Conservation (phyloP, 2,888 invertebrate genomes). For the Agrilus mali region DNA sequence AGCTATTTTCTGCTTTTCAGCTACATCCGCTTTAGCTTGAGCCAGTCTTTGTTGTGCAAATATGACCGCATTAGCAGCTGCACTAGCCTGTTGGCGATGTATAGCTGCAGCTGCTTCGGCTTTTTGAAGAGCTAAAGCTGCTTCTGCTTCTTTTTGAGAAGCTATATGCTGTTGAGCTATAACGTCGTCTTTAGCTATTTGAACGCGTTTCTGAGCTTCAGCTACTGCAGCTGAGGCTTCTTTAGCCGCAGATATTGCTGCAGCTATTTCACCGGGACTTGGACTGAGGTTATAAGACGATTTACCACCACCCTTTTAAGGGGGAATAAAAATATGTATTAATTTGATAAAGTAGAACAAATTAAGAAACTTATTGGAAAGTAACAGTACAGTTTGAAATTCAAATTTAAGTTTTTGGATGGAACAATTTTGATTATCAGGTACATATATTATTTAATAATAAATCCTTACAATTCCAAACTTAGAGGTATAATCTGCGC, state of each 20-base stretch:
- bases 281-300: constrained; percentile 11
- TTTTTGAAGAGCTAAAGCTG: constrained; percentile 37
- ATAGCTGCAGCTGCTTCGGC: constrained; percentile 55
- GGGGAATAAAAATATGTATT: neutral
- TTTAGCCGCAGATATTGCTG: constrained; percentile 61
- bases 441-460: too few species aligned
- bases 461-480: too few species aligned
- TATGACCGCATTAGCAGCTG: constrained; percentile 52
- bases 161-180: constrained; percentile 60
- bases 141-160: constrained; percentile 60
- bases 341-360: too few species aligned
- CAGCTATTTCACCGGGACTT: constrained; percentile 54
- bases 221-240: constrained; percentile 59
- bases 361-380: too few species aligned
- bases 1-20: constrained; percentile 59
- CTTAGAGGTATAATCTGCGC: too few species aligned
- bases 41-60: constrained; percentile 58
- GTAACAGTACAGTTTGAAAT: too few species aligned
- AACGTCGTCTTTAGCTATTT: constrained; percentile 59
- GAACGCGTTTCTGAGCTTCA: constrained; percentile 59
- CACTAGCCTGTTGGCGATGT: constrained; percentile 52
- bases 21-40: constrained; percentile 54
- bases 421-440: neutral
- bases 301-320: neutral
- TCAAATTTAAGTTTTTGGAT: too few species aligned